Base-by-base conservation (phyloP, 2,888 invertebrate genomes). In the Agrilus cyanescens region DNA sequence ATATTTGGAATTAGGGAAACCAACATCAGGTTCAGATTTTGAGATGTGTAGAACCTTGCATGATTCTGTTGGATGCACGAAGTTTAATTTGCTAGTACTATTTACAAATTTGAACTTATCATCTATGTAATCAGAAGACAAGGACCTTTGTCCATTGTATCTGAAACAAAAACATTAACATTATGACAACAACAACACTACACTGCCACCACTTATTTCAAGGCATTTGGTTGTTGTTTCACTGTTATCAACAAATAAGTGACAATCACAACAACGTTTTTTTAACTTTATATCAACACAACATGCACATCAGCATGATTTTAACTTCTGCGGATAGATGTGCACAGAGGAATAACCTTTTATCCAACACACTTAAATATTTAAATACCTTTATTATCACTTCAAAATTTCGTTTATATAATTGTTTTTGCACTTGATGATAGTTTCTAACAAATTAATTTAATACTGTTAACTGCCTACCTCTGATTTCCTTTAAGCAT, bases 401-500 rank as follows among this genome's bases (percentile, higher is more conserved):
- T 16, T 10, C 7, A 12, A 18, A 16, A 10, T 14, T 7, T 3
- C 14, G 12, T 10, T 8, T 15, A 16, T 16, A 3, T 16, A 16
- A 12, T 36, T 7, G 36, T 14, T 36, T 36, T 36, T 36, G 8
- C 18, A 36, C 12, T 12, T 10, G 14, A 16, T 7, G 7, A 36
- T 18, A 15, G 36, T 16, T 36, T 16, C 12, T 14, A 7, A 14
- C 15, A 33, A 33, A 4, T 12, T 32, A 33, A 4, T 12, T 32
- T 14, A 33, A 33, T 14, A 10, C 15, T 10, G 7, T 33, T 33
- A 13, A 33, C 16, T 31, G 31, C 30, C 20, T 43, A 53, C 55
- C 56, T 54, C 33, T 54, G 53, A 46, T 56, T 54, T 42, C 53
- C 50, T 43, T 51, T 53, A 40, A 56, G 48, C 54, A 54, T 56